A percentile compares a stretch with the other conserved stretches of the same genome.
Evolutionary conservation across 1,140 invertebrate species (phyloP).

Genomic region (Ctenoplectra terminalis): DNA sequence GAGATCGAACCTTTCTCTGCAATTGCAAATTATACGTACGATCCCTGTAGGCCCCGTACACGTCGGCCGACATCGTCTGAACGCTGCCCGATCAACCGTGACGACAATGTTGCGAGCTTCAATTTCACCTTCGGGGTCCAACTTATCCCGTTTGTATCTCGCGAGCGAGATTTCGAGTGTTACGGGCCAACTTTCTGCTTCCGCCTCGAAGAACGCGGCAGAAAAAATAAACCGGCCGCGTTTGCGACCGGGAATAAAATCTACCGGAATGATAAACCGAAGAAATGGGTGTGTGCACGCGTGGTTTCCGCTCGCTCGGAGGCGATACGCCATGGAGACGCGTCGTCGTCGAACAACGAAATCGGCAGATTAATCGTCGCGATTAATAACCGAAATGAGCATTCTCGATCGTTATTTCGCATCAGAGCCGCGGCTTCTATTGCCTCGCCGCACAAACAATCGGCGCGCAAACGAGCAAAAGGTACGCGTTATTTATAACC

Average conservation of each 20-base stretch:
- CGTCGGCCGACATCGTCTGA: background rate
- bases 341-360: background rate
- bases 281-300: background rate
- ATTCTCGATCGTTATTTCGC: conserved; percentile 12
- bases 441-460: background rate
- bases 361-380: background rate
- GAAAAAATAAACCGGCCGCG: background rate
- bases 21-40: conserved; percentile 13
- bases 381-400: conserved; percentile 18
- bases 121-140: background rate
- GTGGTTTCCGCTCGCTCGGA: background rate
- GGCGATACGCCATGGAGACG: background rate
- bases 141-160: background rate
- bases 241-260: too few species aligned
- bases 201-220: background rate
- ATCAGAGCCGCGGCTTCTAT: background rate
- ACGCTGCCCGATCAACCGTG: conserved; percentile 19
- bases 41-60: too few species aligned
- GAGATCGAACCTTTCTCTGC: background rate
- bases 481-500: conserved; percentile 32
- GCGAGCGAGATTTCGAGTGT: background rate
- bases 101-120: conserved; percentile 31
- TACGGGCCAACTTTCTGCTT: conserved; percentile 13
- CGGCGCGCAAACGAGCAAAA: background rate
- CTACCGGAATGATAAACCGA: conserved; percentile 9